Base-by-base conservation (phyloP, 1,140 invertebrate genomes). In the Sweltsa coloradensis region DNA sequence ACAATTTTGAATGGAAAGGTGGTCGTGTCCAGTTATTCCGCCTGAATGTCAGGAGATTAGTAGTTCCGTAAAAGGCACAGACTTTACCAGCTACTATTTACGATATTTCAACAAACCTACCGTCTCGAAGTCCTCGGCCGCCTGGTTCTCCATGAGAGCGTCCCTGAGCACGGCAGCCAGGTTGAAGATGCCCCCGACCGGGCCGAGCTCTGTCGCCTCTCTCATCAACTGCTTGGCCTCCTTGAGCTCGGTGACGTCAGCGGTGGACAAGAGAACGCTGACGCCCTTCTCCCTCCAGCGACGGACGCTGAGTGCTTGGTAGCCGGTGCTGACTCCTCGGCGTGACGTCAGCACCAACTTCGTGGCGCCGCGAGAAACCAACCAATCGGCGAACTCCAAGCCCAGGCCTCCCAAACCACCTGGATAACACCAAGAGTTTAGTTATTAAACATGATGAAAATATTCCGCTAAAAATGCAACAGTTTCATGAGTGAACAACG, bases 331-430 rank as follows among this genome's bases (percentile, higher is more conserved):
- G 11, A 96, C 71, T 13, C 91, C 91, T 24, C 83, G 84, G 42
- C 94, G 74, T 4, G 89, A 92, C 7, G 88, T 91, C 0, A 97
- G 69, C n/a, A 97, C 75, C 24, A 98, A 69, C 42, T 82, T 76
- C 37, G 71, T 80, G 4, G 87, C 91, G 5, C 93, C 93, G 37
- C 92, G 75, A 14, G 71, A 66, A 7, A 93, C 75, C 56, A 97
- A 64, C 93, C 94, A 98, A 48, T 92, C 75, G 16, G 81, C 79
- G 41, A 98, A 66, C 67, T 97, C 93, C 16, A 97, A 68, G 37
- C 94, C 94, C 65, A 98, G 93, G 14, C 93, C 94, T 49, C 94
- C 94, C 0, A 97, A 72, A 54, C 93, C 93, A 40, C 93, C 79
- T n/a, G n/a, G n/a, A n/a, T n/a, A n/a, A n/a, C n/a, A n/a, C n/a